Evolutionary conservation across 2,888 invertebrate genomes (phyloP), one percentile per base, ranked within the genome.

Genomic region (Drosophila nr. perissopoda): DNA sequence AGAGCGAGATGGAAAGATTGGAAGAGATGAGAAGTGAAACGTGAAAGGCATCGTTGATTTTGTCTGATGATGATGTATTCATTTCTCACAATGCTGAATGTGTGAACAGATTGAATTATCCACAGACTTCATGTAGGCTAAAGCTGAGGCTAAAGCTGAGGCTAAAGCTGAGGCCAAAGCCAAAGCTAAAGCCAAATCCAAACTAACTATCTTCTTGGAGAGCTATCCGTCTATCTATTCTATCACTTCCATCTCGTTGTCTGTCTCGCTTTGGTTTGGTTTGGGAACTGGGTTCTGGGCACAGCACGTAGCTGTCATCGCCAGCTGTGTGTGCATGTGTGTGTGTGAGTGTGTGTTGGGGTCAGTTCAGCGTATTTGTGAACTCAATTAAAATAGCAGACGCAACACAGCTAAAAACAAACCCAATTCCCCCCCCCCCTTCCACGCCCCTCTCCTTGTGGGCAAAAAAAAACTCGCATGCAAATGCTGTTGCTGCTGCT

Each of bases 381-480:
- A 85, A 89, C 85, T 85, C 85, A 85, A 89, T 85, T 89, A 85
- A 85, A 85, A 89, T 82, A 87, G 77, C 82, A 81, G 84, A 85
- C 83, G 70, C 46, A 46, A 66, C 82, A 52, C 59, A 48, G 34
- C 54, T 31, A 42, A 67, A n/a, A 40, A 21, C n/a, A 38, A 49
- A 16, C 13, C 13, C 6, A 27, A 1, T 16, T 48, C 25, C 54
- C 51, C 38, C 67, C 42, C 4, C 7, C 10, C 6, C 38, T 7
- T 21, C 7, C 6, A 2, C 8, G 0, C 2, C n/a, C 3, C 8
- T 29, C 6, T 8, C 3, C 36, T 4, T n/a, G 11, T 56, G 25
- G 11, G 34, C 16, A 46, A 34, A 29, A n/a, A n/a, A 21, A 40
- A 46, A 64, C 66, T 64, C 65, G 54, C 67, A 84, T 84, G 81